Percentiles rank a stretch among this genome's conserved stretches.
Conservation (phyloP, 2,888 invertebrate species). For the Druceiella hillmani region DNA sequence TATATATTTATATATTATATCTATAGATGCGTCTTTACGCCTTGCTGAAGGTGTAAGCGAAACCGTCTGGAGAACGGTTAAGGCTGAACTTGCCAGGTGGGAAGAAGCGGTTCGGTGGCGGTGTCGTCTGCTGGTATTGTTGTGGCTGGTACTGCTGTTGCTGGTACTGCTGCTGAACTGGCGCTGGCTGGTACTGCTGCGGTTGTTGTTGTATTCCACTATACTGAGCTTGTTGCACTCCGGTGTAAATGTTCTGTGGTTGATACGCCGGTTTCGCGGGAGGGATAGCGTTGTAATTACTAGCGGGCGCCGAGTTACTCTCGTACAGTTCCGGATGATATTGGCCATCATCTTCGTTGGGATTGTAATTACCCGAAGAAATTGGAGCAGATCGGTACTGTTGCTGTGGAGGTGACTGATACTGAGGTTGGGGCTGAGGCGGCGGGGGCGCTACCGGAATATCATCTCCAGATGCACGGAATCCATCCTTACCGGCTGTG, state of each 20-base stretch:
- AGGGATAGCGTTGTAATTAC: constrained; percentile 36
- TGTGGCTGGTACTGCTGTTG: constrained; percentile 38
- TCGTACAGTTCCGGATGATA: constrained; percentile 51
- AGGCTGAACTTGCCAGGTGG: constrained; percentile 82
- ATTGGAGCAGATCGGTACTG: constrained; percentile 46
- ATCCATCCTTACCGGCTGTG: constrained; percentile 80
- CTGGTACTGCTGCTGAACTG: constrained; percentile 34
- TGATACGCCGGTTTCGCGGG: constrained; percentile 33
- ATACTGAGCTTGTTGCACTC: constrained; percentile 47
- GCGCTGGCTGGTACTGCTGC: constrained; percentile 25
- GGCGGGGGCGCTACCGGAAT: constrained; percentile 62
- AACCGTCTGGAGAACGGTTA: constrained; percentile 84
- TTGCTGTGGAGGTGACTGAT: constrained; percentile 44
- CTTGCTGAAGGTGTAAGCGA: constrained; percentile 79
- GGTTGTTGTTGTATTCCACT: constrained; percentile 35
- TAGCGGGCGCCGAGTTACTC: constrained; percentile 34
- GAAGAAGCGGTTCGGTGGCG: constrained; percentile 68
- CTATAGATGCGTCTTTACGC: too few relatives aligned
- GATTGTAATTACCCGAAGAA: constrained; percentile 37
- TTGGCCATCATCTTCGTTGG: constrained; percentile 47
- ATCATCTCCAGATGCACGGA: constrained; percentile 77
- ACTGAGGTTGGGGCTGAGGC: constrained; percentile 50
- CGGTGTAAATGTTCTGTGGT: constrained; percentile 45
- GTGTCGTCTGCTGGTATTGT: constrained; percentile 57
- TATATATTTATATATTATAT: too few relatives aligned